Percentiles rank a stretch among this genome's conserved stretches.
Conservation (phyloP, 2,113 vertebrate genomes). For the Nerophis lumbriciformis region DNA sequence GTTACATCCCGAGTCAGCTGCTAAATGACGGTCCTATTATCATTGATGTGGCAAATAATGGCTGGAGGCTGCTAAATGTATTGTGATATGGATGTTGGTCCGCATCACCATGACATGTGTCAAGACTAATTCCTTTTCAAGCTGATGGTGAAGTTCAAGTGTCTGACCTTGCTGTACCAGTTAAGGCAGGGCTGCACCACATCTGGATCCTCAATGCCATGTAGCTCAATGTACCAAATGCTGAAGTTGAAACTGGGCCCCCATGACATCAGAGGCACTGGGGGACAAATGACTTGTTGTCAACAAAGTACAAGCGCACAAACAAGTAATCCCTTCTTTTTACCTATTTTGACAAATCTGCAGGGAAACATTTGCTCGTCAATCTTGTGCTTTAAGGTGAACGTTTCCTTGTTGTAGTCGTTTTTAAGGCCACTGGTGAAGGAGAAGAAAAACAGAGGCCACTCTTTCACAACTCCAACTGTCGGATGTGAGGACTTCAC, state of each 20-base stretch:
- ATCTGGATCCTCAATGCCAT: slow-evolving; percentile 95
- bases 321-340: slow-evolving; percentile 18
- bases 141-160: neutral
- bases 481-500: neutral
- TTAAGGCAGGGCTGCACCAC: slow-evolving; percentile 98
- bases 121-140: too few species aligned
- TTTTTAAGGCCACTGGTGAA: slow-evolving; percentile 95
- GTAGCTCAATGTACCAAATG: slow-evolving; percentile 99
- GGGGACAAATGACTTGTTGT: neutral
- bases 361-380: slow-evolving; percentile 99
- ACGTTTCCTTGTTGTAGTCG: slow-evolving; percentile 99
- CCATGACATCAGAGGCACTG: slow-evolving; percentile 98
- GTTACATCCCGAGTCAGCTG: too few species aligned
- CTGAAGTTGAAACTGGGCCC: slow-evolving; percentile 99
- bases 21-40: too few species aligned
- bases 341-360: slow-evolving; percentile 99
- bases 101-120: too few species aligned
- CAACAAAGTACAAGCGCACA: neutral
- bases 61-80: too few species aligned
- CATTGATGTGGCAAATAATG: too few species aligned
- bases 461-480: neutral
- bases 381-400: slow-evolving; percentile 99
- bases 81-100: too few species aligned
- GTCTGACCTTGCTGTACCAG: slow-evolving; percentile 97
- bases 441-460: neutral